Base-by-base conservation (phyloP, 2,888 invertebrate species). In the Mamestra brassicae region DNA sequence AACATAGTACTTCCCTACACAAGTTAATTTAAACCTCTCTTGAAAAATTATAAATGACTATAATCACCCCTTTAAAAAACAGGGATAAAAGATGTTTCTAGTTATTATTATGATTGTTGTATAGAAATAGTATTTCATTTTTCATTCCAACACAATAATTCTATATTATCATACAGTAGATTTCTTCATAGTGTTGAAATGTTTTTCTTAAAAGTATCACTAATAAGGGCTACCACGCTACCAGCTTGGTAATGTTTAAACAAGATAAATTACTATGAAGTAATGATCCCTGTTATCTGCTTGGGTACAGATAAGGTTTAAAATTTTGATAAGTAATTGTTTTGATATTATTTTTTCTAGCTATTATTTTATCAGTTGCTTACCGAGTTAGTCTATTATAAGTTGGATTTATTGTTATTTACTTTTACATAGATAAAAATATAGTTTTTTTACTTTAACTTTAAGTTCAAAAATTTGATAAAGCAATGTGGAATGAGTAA, bases 271-370 rank as follows among this genome's bases (percentile, higher is more conserved):
- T 50, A 58, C 52, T 42, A 71, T 77, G 61, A 64, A 60, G 57
- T 55, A 64, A 70, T 71, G 58, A 72, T 58, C 3, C 38, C 38
- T 55, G 34, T 74, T 83, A 83, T 80, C 71, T 66, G 8, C 4
- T 47, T 66, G 52, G 38, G 47, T 52, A 7, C 6, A 74, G 76
- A 84, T 80, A 77, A 77, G 26, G 52, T 54, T 50, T 17, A 26
- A 36, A 50, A 47, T 10, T 4, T 63, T 5, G 34, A 10, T 72
- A 61, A 50, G 26, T 57, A 45, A 2, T 61, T 38, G 36, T 65
- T 71, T 50, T 38, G 36, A 47, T 50, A 13, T 58, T 68, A 61
- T 61, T 50, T 50, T 64, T 50, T 45, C n/a, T 17, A 50, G 15
- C n/a, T n/a, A 17, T 2, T 42, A n/a, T 15, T 47, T 26, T 58